Evolutionary conservation across 2,113 vertebrate species (phyloP).

Genomic region (Onychostruthus taczanowskii): DNA sequence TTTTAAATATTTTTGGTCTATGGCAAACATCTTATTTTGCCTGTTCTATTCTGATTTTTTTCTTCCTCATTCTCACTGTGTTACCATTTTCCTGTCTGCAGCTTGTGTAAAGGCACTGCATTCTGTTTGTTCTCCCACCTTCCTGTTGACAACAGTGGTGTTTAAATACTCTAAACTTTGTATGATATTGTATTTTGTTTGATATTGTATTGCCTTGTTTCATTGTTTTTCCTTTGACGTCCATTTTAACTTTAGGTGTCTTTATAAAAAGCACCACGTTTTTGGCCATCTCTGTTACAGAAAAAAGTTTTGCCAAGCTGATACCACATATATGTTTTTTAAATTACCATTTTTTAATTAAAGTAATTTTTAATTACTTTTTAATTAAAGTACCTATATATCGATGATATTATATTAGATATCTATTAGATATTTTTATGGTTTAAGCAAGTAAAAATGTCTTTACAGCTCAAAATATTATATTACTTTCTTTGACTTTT

Average conservation of each 20-base stretch:
- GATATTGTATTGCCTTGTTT: not conserved
- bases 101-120: not conserved
- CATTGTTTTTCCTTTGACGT: not conserved
- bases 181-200: not conserved
- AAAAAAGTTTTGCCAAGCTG: not conserved
- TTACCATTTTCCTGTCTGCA: not conserved
- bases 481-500: not conserved
- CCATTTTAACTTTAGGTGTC: not conserved
- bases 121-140: not conserved
- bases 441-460: not conserved
- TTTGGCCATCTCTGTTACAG: not conserved
- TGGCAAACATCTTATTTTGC: not conserved
- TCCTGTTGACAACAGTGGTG: not conserved
- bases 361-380: too few relatives aligned
- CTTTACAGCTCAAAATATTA: not conserved
- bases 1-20: not conserved
- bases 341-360: not conserved
- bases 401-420: not conserved
- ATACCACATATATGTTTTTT: not conserved
- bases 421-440: not conserved
- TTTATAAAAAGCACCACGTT: not conserved
- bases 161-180: not conserved
- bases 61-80: not conserved
- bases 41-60: not conserved
- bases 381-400: not conserved